Percentiles rank a stretch among this genome's conserved stretches.
These are phyloP conservation scores for Taphrorychus bicolor DNA, from an alignment of 2,888 invertebrate genomes.

Conservation along the genomic window DNA sequence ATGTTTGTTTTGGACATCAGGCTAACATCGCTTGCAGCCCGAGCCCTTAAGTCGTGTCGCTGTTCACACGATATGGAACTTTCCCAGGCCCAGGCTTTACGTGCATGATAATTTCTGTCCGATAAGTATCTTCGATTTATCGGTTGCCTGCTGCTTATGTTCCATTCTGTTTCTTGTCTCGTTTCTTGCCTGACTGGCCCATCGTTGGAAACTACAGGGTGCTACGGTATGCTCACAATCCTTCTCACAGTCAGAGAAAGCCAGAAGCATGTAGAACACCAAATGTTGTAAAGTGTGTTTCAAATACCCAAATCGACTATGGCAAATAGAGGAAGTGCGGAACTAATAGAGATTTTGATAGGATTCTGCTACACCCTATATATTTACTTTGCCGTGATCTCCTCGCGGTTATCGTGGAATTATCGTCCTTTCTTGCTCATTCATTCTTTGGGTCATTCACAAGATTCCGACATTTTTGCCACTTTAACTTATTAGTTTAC, in stretches of 20 bases:
- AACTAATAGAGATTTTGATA: too few species aligned
- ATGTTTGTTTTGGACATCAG: background rate
- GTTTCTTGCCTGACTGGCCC: background rate
- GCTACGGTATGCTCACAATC: too few species aligned
- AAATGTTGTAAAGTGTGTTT: too few species aligned
- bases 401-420: background rate
- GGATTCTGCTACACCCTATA: background rate
- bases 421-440: background rate
- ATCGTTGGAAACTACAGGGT: background rate
- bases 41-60: background rate
- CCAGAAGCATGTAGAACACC: too few species aligned
- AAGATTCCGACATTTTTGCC: background rate
- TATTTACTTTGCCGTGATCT: background rate
- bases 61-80: conserved; percentile 26
- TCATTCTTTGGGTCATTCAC: background rate
- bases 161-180: background rate
- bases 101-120: conserved; percentile 26
- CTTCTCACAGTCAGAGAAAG: too few species aligned
- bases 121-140: conserved; percentile 37
- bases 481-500: too few species aligned
- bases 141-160: conserved; percentile 30
- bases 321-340: too few species aligned
- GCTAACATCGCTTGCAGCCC: background rate
- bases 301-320: too few species aligned
- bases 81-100: conserved; percentile 33